Evolutionary conservation across 2,888 invertebrate species (phyloP).

Genomic region (Lepidocyrtinus sp.): DNA sequence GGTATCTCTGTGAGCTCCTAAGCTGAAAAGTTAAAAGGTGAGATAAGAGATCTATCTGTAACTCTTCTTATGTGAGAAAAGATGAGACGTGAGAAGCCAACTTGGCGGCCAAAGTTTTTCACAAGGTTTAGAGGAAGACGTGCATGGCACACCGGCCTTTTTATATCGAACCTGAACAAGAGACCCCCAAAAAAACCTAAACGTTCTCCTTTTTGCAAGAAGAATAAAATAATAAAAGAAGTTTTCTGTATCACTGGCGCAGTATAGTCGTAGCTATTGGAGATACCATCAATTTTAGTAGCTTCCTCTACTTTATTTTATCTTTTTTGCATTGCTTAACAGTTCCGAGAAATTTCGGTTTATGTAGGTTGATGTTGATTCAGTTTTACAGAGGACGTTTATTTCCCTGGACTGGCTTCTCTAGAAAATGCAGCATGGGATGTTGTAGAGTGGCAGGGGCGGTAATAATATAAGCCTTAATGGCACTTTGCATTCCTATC

Average conservation of each 20-base stretch:
- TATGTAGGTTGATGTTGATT: constrained; percentile 10
- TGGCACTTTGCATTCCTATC: constrained; percentile 18
- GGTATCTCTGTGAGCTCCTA: neutral
- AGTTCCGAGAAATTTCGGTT: constrained; percentile 8
- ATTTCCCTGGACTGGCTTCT: neutral
- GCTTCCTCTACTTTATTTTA: constrained; percentile 5
- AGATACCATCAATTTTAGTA: constrained; percentile 3
- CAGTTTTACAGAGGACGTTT: neutral
- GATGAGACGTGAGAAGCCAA: constrained; percentile 14
- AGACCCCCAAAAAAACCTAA: neutral
- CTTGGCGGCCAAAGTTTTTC: constrained; percentile 15
- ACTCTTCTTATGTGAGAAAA: neutral
- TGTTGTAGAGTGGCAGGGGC: neutral
- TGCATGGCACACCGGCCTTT: neutral
- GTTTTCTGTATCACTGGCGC: constrained; percentile 12
- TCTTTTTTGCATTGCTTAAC: constrained; percentile 15
- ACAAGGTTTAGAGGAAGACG: constrained; percentile 11
- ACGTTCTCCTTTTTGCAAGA: constrained; percentile 4
- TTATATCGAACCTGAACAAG: constrained; percentile 3
- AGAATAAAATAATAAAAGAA: neutral
- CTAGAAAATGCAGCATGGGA: neutral
- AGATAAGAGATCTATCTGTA: constrained; percentile 10
- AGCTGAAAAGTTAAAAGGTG: constrained; percentile 18
- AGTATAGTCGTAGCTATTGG: neutral
- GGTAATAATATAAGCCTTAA: constrained; percentile 27